Percentiles rank a stretch among this genome's conserved stretches.
These are phyloP conservation scores for Lindbergichthys nudifrons DNA, from an alignment of 2,797 vertebrate genomes.

Conservation along the genomic window DNA sequence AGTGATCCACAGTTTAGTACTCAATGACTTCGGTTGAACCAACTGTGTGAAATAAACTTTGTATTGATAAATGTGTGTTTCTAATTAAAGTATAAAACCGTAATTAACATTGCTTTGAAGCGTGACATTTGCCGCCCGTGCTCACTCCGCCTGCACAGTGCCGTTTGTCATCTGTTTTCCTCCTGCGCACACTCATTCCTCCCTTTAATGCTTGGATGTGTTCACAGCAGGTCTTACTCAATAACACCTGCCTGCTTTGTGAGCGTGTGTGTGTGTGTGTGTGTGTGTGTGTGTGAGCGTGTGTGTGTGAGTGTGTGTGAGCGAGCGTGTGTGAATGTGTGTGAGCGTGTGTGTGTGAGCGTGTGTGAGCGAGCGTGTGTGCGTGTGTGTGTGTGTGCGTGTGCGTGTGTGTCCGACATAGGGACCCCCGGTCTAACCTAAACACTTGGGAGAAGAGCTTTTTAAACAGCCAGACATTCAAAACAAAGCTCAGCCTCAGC, in stretches of 20 bases:
- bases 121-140: slow-evolving; percentile 65
- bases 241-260: slow-evolving; percentile 68
- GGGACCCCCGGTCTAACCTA: slow-evolving; percentile 64
- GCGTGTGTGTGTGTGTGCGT: no score
- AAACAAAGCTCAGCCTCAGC: slow-evolving; percentile 73
- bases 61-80: neutral
- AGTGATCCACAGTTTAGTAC: neutral
- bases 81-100: slow-evolving; percentile 2
- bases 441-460: slow-evolving; percentile 78
- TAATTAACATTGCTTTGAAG: slow-evolving; percentile 74
- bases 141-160: slow-evolving; percentile 48
- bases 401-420: slow-evolving; percentile 19
- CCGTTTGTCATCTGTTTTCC: slow-evolving; percentile 39
- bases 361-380: no score
- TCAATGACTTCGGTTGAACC: neutral
- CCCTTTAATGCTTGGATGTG: slow-evolving; percentile 36
- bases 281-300: no score
- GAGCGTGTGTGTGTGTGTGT: neutral
- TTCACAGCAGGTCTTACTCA: slow-evolving; percentile 65
- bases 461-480: slow-evolving; percentile 72
- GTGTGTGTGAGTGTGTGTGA: no score
- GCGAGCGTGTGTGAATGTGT: no score
- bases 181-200: slow-evolving; percentile 31
- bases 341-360: no score
- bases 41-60: neutral